Percentiles rank a stretch among this genome's conserved stretches.
Evolutionary conservation across 2,797 vertebrate species (phyloP).

Genomic region (Melanotaenia nigrans): DNA sequence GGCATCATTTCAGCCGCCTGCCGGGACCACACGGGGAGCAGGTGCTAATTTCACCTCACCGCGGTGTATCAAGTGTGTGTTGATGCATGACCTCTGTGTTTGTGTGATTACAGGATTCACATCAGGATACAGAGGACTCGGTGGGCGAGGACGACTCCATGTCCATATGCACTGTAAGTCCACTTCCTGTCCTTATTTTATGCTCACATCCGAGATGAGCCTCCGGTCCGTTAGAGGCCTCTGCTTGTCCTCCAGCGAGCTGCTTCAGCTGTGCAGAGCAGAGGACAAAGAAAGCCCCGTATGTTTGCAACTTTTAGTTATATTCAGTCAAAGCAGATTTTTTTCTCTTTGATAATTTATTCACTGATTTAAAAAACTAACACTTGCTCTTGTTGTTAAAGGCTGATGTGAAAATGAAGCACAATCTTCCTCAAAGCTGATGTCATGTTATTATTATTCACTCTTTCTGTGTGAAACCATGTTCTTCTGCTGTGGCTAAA

Average conservation of each 20-base stretch:
- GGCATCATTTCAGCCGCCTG: not conserved
- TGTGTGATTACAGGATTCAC: constrained; percentile 66
- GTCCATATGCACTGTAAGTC: constrained; percentile 70
- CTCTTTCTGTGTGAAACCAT: constrained; percentile 6
- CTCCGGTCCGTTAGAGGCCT: constrained; percentile 14
- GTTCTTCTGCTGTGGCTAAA: constrained; percentile 17
- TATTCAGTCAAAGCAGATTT: constrained; percentile 8
- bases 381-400: constrained; percentile 56
- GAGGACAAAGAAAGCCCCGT: no score
- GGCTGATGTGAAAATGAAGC: constrained; percentile 51
- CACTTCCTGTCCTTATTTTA: not conserved
- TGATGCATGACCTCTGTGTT: constrained; percentile 15
- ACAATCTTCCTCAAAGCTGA: constrained; percentile 33
- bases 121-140: constrained; percentile 73
- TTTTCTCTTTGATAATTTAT: constrained; percentile 11
- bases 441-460: constrained; percentile 16
- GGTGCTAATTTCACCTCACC: constrained; percentile 4
- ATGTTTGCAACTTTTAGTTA: not conserved
- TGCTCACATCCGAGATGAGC: not conserved
- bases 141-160: constrained; percentile 78
- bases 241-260: constrained; percentile 1
- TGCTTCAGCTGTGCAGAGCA: no score
- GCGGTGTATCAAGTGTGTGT: constrained; percentile 10
- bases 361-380: constrained; percentile 29
- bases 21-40: not conserved